Base-by-base conservation (phyloP, 2,113 vertebrate genomes). In the Regulus satrapa region DNA sequence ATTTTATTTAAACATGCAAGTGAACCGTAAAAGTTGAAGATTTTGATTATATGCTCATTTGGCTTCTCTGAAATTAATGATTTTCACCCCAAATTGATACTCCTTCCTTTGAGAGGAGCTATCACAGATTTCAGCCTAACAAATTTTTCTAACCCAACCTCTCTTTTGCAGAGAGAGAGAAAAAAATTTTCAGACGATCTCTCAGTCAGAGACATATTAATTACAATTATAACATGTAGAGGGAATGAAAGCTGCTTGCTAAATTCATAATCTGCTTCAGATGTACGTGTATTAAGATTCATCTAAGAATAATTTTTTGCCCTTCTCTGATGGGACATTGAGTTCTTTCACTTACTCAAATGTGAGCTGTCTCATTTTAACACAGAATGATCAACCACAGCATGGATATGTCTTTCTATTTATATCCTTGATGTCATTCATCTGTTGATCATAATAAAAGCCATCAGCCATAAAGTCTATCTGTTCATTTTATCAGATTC, bases 191-290 rank as follows among this genome's bases (percentile, higher is more conserved):
- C 32, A 38, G 9, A 38, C 36, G 18, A 59, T 85, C 40, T 89
- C 36, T 62, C 52, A 75, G 32, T 71, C 78, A 92, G 34, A 76
- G 14, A 12, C 31, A 38, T 72, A 89, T 96, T 94, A 94, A 91
- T 85, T 91, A 61, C 41, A 41, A 48, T 74, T 94, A 79, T 66
- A 85, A 46, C 26, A 46, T 67, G 29, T 49, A 72, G 41, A 67
- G 18, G 8, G 29, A 96, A 76, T 89, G 81, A 85, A 89, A 69
- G 26, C 59, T 82, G 20, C 71, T 94, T 83, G 54, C 81, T 95
- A 94, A 94, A 85, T 88, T 94, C 89, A 76, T 92, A 94, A 62
- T 69, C 29, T 95, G 8, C n/a, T 91, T 94, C 71, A 82, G 66
- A 93, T 88, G 24, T 69, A 79, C 11, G 3, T 54, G 49, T 58